Evolutionary conservation across 2,888 invertebrate species (phyloP), one percentile per base, ranked within the genome.

Genomic region (Hirudinaria manillensis): DNA sequence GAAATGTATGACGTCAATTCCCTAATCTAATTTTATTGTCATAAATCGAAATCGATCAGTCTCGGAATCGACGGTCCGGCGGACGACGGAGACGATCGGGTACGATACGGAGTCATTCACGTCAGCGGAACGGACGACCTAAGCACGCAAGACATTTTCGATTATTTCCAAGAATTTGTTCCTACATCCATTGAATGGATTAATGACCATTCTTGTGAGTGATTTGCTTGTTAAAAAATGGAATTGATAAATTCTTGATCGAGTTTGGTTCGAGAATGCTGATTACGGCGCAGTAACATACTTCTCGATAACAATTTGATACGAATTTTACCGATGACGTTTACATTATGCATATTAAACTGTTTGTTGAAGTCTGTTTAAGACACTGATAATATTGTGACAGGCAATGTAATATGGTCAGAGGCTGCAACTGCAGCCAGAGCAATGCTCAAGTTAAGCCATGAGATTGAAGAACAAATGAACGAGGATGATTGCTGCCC

Each of bases 141-240:
- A 88, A 90, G 88, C 80, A 91, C 92, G 3, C 89, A 90, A 82
- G 92, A 93, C 83, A 89, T 93, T 72, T 90, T 92, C 83, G 89
- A 89, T 79, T 93, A 92, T 85, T 90, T 93, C 82, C 88, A 89
- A 83, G 90, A 90, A 79, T 91, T 90, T 84, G 89, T 89, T 73
- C 92, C 93, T n/a, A 86, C 89, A 19, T 89, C 89, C 16, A 88
- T 93, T 72, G 93, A 93, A 86, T 92, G 92, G 92, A 89, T 93
- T 76, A 90, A 91, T 86, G 90, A 91, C 82, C 86, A 88, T 79
- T 90, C 91, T 80, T 93, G 93, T 90, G 45, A 68, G 78, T 29
- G 32, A 13, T 10, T 45, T 45, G 16, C 3, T 45, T 1, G 45
- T 45, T n/a, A 29, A 24, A n/a, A 1, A 36, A 34, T 45, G 7